phyloP scores from a whole-genome alignment of 1,140 invertebrate species.

The Cotesia vestalis region DNA sequence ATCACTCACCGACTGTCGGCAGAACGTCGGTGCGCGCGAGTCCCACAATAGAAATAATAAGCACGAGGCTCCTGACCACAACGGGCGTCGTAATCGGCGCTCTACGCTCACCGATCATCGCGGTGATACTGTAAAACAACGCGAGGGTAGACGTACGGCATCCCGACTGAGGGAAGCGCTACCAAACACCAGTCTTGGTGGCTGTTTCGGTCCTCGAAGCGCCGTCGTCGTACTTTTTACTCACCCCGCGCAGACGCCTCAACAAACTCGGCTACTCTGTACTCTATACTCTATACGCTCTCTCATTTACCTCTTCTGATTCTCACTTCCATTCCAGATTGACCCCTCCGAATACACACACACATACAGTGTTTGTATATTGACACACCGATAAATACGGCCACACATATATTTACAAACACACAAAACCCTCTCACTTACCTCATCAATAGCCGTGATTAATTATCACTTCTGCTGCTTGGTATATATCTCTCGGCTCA shows the following conservation, averaged over 20 bases:
- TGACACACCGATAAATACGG: not conserved
- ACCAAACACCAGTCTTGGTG: not conserved
- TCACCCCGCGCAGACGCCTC: conserved; percentile 35
- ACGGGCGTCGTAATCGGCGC: conserved; percentile 38
- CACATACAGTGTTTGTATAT: not conserved
- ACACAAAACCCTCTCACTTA: conserved; percentile 50
- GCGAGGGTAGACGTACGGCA: conserved; percentile 59
- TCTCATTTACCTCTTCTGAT: not conserved
- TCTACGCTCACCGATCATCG: conserved; percentile 56
- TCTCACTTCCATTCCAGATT: conserved; percentile 7
- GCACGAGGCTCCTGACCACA: conserved; percentile 40
- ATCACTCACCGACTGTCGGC: conserved; percentile 59
- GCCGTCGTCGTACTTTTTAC: conserved; percentile 43
- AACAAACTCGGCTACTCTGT: conserved; percentile 27
- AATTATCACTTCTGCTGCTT: conserved; percentile 49
- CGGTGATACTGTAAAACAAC: conserved; percentile 42
- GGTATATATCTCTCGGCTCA: conserved; percentile 10
- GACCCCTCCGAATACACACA: not conserved
- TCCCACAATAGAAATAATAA: conserved; percentile 39
- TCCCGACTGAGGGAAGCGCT: conserved; percentile 60
- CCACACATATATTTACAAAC: not conserved
- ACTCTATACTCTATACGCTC: conserved; percentile 10
- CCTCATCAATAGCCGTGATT: conserved; percentile 56
- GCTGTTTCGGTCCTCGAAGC: not conserved
- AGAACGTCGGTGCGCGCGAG: conserved; percentile 52